phyloP scores from a whole-genome alignment of 2,797 vertebrate genomes.

The Stomatorhinus walkeri region DNA sequence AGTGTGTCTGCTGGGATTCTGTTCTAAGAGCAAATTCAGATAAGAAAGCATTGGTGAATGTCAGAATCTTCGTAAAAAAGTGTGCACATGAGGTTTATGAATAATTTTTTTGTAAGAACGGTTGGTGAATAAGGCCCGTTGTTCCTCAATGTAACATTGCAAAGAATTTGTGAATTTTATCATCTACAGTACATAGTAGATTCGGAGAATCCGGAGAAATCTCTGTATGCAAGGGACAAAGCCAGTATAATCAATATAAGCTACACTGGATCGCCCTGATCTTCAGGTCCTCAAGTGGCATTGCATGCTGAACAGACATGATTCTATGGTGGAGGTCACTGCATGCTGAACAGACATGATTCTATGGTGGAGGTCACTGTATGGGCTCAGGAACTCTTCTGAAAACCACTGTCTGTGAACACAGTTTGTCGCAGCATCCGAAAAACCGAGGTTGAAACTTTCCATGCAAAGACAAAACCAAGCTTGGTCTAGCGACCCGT shows the following conservation, averaged over 20 bases:
- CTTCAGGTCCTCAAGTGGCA: neutral
- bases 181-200: neutral
- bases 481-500: neutral
- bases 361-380: neutral
- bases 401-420: neutral
- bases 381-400: neutral
- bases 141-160: neutral
- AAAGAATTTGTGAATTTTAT: neutral
- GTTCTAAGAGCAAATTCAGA: too few relatives aligned
- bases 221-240: neutral
- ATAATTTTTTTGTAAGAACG: neutral
- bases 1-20: too few relatives aligned
- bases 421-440: neutral
- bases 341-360: neutral
- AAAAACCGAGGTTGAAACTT: neutral
- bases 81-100: neutral
- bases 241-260: neutral
- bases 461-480: neutral
- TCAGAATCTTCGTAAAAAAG: too few relatives aligned
- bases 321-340: neutral
- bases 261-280: neutral
- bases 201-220: neutral
- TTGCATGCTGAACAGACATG: neutral
- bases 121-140: neutral
- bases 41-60: too few relatives aligned